phyloP scores from a whole-genome alignment of 2,113 vertebrate species.

The Meles meles region DNA sequence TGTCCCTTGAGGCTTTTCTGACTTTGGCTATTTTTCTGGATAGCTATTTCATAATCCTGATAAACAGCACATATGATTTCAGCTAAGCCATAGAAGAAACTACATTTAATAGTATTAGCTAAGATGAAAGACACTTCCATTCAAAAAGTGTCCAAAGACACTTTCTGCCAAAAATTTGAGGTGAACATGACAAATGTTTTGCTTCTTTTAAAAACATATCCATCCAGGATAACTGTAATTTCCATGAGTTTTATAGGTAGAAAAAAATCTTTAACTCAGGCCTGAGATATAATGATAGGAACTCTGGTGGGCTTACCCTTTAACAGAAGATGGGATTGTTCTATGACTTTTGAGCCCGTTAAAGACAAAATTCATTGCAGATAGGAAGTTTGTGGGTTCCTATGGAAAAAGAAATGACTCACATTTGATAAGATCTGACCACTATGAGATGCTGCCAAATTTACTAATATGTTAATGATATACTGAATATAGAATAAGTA shows the following conservation, averaged over 20 bases:
- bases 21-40: constrained; percentile 9
- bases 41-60: background rate
- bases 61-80: background rate
- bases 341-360: background rate
- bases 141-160: background rate
- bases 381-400: background rate
- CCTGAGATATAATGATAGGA: background rate
- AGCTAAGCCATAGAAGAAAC: background rate
- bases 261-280: background rate
- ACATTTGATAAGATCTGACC: background rate
- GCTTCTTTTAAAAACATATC: background rate
- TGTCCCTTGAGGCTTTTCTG: background rate
- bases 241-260: background rate
- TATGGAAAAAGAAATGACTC: background rate
- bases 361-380: background rate
- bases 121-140: constrained; percentile 12
- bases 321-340: background rate
- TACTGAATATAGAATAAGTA: background rate
- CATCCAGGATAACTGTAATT: background rate
- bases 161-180: constrained; percentile 1
- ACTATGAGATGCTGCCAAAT: background rate
- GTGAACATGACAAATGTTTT: background rate
- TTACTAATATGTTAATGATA: background rate
- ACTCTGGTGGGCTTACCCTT: background rate
- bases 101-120: background rate